A percentile compares a stretch with the other conserved stretches of the same genome.
Conservation (phyloP, 2,797 vertebrate genomes). For the Kryptolebias ocellatus region DNA sequence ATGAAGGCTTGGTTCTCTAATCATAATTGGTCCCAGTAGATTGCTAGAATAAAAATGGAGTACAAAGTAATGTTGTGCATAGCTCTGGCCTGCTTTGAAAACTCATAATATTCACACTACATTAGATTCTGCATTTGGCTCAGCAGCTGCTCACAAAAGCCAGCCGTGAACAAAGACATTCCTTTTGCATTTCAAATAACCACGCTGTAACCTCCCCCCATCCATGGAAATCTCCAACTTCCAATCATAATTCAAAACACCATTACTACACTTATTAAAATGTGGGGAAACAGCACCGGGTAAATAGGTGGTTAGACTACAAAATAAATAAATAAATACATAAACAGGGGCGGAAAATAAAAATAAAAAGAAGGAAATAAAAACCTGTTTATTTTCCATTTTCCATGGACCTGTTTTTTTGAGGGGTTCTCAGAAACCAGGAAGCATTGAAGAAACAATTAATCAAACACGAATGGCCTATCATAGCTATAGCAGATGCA, state of each 20-base stretch:
- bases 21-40: constrained; percentile 83
- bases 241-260: constrained; percentile 81
- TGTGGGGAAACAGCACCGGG: constrained; percentile 70
- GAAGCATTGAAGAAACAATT: constrained; percentile 87
- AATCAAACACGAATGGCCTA: constrained; percentile 89
- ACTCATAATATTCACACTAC: constrained; percentile 76
- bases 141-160: constrained; percentile 77
- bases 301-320: constrained; percentile 44
- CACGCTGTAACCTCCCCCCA: constrained; percentile 57
- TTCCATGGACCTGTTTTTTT: constrained; percentile 83
- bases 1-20: constrained; percentile 78
- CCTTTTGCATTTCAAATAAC: constrained; percentile 82
- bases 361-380: constrained; percentile 58
- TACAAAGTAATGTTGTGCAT: constrained; percentile 67
- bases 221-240: constrained; percentile 75
- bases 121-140: constrained; percentile 75
- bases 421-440: constrained; percentile 83
- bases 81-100: constrained; percentile 74
- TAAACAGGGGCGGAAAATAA: constrained; percentile 10
- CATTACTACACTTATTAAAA: constrained; percentile 78
- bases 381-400: constrained; percentile 85
- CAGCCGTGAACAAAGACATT: constrained; percentile 78
- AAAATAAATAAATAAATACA: constrained; percentile 4
- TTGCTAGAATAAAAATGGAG: constrained; percentile 74
- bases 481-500: constrained; percentile 82